Base-by-base conservation (phyloP, 2,797 vertebrate genomes). In the Phalloptychus januarius region DNA sequence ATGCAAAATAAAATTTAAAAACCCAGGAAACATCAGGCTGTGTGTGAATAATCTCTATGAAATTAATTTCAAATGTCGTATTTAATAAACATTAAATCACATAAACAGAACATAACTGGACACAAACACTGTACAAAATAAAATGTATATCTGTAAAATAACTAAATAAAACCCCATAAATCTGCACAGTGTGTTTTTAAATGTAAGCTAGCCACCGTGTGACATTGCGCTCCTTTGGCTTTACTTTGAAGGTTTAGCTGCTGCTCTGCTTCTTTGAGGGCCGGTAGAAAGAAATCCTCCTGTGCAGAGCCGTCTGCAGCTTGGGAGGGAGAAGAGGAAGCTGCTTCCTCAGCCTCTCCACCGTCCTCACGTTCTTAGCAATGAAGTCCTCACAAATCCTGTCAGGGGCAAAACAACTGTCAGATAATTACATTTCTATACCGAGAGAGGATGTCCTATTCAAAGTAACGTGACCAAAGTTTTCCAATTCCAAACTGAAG, bases 301-400 rank as follows among this genome's bases (percentile, higher is more conserved):
- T 96, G 92, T 96, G 90, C 40, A 97, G 96, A 4, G 95, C 92
- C 52, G 94, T 94, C 65, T 95, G 85, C 0, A 99, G 95, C 86
- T 96, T 97, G 10, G 94, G 83, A 73, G 98, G 98, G 82, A 99
- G 94, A 67, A 94, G 91, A 13, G 93, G 91, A 72, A 98, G 94
- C 69, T 97, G 96, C 61, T 86, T 93, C 91, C 95, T 89, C 54
- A 99, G 86, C 61, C 89, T 86, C 46, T 92, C 52, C 5, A 42
- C 65, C 71, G 69, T 84, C 50, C 79, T 89, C 44, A 94, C 89
- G 5, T 96, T 97, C 89, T 96, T 96, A 58, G 97, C 97, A 63
- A 99, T 97, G 91, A 94, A 97, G 92, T 99, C 97, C 23, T 97
- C 95, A 85, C 96, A 98, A 85, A 96, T 95, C 93, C 98, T 99